phyloP scores from a whole-genome alignment of 1,140 invertebrate species.

The Drosophila repletoides region DNA sequence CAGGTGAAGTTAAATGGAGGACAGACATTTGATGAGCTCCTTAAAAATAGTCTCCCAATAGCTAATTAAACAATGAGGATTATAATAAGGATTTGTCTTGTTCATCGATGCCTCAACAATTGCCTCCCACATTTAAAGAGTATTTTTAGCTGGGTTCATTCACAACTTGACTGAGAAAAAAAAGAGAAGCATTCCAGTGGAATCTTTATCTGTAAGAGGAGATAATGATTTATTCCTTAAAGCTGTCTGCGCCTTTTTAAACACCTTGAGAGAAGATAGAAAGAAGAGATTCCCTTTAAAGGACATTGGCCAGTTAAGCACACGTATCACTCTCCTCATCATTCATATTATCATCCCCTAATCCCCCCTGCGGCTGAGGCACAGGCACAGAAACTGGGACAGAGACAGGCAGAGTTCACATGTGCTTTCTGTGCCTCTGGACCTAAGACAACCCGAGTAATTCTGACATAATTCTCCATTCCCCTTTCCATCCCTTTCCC shows the following conservation, averaged over 20 bases:
- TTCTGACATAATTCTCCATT: slow-evolving; percentile 55
- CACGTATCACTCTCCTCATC: slow-evolving; percentile 18
- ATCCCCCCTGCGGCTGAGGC: background rate
- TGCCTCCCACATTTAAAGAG: background rate
- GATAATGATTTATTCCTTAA: slow-evolving; percentile 4
- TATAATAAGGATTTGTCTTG: background rate
- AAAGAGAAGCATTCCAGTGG: no score
- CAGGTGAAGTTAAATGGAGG: slow-evolving; percentile 3
- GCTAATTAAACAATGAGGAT: background rate
- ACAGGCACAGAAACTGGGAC: no score
- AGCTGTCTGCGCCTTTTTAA: background rate
- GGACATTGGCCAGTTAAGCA: slow-evolving; percentile 4
- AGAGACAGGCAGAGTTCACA: slow-evolving; percentile 53
- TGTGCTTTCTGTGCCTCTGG: slow-evolving; percentile 36
- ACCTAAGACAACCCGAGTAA: slow-evolving; percentile 47
- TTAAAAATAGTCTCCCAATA: background rate
- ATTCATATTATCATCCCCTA: slow-evolving; percentile 5
- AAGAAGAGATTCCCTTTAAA: slow-evolving; percentile 20
- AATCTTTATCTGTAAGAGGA: no score
- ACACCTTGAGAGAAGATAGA: slow-evolving; percentile 3
- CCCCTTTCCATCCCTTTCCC: background rate
- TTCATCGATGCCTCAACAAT: background rate
- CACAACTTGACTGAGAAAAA: background rate
- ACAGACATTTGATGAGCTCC: background rate
- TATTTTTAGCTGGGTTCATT: background rate